Base-by-base conservation (phyloP, 1,140 invertebrate species). In the Anagrus nilaparvatae region DNA sequence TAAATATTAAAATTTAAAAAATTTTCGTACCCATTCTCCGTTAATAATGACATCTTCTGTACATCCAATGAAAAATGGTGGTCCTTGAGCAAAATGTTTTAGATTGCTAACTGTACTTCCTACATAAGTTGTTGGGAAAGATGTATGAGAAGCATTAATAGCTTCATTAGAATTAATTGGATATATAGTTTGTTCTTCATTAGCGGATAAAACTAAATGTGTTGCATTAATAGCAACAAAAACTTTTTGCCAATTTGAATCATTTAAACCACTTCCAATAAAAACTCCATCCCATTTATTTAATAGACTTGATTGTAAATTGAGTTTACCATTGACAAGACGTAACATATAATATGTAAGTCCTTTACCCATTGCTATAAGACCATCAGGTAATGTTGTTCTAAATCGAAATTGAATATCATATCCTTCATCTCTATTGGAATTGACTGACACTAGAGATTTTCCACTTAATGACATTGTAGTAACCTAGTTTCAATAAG, bases 221-320 rank as follows among this genome's bases (percentile, higher is more conserved):
- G 84, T 84, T 2, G 84, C 78, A 61, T 90, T 91, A 5, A 90
- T 87, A 0, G 82, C 78, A 19, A 91, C 83, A 57, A 87, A 87
- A 8, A 87, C 83, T 55, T 84, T 83, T 53, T 92, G 87, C 88
- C 88, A 93, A 24, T 78, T 76, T 40, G 83, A 84, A 56, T 91
- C 79, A 55, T 92, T 91, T 9, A 92, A 67, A 48, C 78, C 76
- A 14, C 79, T 79, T 0, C 84, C 87, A 45, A 89, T 82, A 54
- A 86, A 89, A 3, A 90, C 85, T 0, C 87, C 88, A 53, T 87
- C 82, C 83, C 83, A 88, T 64, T 86, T 89, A 59, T 90, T 91
- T 4, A 91, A 59, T 24, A 92, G 60, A 48, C 83, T 87, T 1
- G 87, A 87, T 50, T 87, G 85, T 19, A 92, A 65, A 65, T 92